These are phyloP conservation scores for Arvicanthis niloticus DNA, from an alignment of 2,113 vertebrate species.

Conservation along the genomic window DNA sequence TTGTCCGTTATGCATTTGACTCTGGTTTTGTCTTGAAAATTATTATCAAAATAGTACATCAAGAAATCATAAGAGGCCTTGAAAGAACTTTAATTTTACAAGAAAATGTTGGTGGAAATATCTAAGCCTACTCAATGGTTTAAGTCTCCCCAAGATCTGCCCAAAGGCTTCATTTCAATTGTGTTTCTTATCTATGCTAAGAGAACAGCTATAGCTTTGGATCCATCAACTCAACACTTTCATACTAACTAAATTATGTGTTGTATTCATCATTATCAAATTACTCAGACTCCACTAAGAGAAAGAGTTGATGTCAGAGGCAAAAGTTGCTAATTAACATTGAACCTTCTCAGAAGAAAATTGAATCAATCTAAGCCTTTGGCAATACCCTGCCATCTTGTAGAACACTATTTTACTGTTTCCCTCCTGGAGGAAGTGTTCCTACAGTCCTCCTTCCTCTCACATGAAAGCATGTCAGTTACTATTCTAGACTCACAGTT, in stretches of 20 bases:
- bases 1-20: background rate
- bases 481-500: background rate
- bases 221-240: background rate
- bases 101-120: background rate
- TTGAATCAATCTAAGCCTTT: background rate
- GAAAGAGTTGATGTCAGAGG: background rate
- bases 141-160: background rate
- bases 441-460: fast-evolving
- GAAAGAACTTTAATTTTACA: background rate
- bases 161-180: background rate
- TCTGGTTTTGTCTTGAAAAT: background rate
- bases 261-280: background rate
- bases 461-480: background rate
- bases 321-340: background rate
- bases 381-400: background rate
- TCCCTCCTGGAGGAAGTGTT: background rate
- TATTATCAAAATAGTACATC: background rate
- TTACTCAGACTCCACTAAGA: background rate
- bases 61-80: background rate
- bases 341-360: background rate
- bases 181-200: background rate
- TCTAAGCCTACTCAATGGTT: background rate
- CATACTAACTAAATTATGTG: background rate
- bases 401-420: background rate
- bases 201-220: background rate